Conservation (phyloP, 2,113 vertebrate genomes). For the Hippocampus mohnikei region DNA sequence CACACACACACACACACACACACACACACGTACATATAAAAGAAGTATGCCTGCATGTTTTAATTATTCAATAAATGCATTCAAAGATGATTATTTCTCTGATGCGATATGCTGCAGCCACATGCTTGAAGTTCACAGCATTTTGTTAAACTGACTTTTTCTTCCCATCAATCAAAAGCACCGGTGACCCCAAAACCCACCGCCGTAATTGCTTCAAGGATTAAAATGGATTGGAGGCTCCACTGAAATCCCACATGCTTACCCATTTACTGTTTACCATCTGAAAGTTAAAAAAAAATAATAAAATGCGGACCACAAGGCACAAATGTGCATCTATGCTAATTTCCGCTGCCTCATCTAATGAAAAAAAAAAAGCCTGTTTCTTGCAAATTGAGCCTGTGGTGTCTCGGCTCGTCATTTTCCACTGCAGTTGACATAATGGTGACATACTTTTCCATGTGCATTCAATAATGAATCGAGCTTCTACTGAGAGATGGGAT, state of each 20-base stretch:
- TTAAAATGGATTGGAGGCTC: constrained; percentile 73
- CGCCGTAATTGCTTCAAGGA: constrained; percentile 73
- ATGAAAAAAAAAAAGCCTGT: constrained; percentile 19
- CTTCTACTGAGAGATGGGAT: constrained; percentile 39
- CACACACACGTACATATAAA: background rate
- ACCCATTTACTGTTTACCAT: constrained; percentile 61
- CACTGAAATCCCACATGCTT: constrained; percentile 61
- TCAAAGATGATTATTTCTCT: constrained; percentile 55
- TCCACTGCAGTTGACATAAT: constrained; percentile 1
- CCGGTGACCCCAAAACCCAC: constrained; percentile 73
- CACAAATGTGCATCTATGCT: constrained; percentile 39
- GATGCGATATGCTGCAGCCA: constrained; percentile 51
- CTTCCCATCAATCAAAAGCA: constrained; percentile 70
- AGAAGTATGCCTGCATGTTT: constrained; percentile 56
- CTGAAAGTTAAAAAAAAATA: constrained; percentile 32
- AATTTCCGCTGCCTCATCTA: constrained; percentile 17
- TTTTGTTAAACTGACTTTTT: constrained; percentile 69
- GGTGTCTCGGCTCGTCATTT: background rate
- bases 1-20: too few relatives aligned
- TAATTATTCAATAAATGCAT: constrained; percentile 47
- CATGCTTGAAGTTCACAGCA: constrained; percentile 60
- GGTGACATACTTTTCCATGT: constrained; percentile 1
- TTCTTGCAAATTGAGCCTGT: constrained; percentile 8
- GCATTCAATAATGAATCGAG: constrained; percentile 18
- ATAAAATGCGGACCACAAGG: constrained; percentile 33